Base-by-base conservation (phyloP, 2,888 invertebrate genomes). In the Agrochola lota region DNA sequence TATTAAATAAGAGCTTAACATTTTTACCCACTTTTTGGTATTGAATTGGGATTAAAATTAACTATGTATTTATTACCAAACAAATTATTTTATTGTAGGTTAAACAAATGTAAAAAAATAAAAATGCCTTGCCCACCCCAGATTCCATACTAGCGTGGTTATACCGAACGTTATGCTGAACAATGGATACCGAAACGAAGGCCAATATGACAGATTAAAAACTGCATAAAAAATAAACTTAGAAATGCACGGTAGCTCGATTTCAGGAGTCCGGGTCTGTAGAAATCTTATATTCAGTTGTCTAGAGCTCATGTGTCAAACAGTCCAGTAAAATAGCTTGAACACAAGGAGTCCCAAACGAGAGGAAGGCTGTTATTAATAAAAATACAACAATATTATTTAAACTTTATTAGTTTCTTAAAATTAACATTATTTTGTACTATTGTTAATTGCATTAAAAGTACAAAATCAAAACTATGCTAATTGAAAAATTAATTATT, bases 341-440 rank as follows among this genome's bases (percentile, higher is more conserved):
- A n/a, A 55, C 3, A 55, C 4, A 52, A 20, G 8, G 5, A 57
- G n/a, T 57, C 59, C 12, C 49, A 68, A 52, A n/a, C 23, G 8
- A 52, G 52, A 52, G 52, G 23, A 49, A 49, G 5, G 0, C 7
- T 20, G 17, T 26, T 30, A 43, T 12, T 72, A 84, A 78, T 55
- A 26, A 76, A 71, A 78, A 66, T 20, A 60, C 62, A 74, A 30
- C 40, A 73, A 30, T 80, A 78, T 85, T 83, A 84, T 81, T 86
- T 83, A 71, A 87, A 83, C 78, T 88, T 88, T 87, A 88, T 90
- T 89, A 87, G 78, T 88, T 83, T 73, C 86, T 87, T 89, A 90
- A 88, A 87, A 87, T 83, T 88, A 86, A 89, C 85, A 85, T 84
- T 88, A 87, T 88, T 89, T 90, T 89, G 90, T 90, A 90, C 89